Conservation (phyloP, 2,888 invertebrate species). For the Lycaena phlaeas region DNA sequence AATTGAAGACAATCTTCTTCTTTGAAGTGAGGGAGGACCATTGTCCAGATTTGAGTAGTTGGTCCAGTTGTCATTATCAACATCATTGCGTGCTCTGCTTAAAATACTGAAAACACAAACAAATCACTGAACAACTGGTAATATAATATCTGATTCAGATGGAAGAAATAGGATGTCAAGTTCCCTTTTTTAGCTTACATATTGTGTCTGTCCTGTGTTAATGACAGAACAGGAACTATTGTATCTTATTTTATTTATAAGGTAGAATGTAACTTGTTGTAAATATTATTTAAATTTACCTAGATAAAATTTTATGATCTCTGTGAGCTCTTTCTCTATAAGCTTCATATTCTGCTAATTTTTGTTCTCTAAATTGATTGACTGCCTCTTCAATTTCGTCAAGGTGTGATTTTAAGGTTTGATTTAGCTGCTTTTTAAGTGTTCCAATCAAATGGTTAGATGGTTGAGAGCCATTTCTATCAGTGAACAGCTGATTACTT, state of each 20-base stretch:
- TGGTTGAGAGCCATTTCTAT: constrained; percentile 54
- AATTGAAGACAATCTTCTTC: constrained; percentile 63
- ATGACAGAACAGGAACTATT: too few species aligned
- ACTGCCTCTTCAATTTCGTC: constrained; percentile 82
- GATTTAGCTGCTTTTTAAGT: constrained; percentile 78
- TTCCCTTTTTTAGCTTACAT: too few species aligned
- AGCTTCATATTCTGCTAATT: constrained; percentile 82
- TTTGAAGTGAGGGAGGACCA: constrained; percentile 57
- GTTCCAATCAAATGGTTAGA: constrained; percentile 71
- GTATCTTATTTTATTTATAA: too few species aligned
- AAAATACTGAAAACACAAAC: constrained; percentile 46
- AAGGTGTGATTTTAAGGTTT: constrained; percentile 79
- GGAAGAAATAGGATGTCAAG: too few species aligned
- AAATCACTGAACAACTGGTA: neutral
- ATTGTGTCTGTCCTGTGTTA: too few species aligned
- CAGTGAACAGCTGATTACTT: constrained; percentile 43
- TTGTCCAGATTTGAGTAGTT: constrained; percentile 39
- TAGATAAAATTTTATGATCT: constrained; percentile 79
- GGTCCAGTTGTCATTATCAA: constrained; percentile 37
- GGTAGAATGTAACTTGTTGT: too few species aligned
- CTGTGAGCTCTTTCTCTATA: constrained; percentile 81
- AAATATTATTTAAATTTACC: too few species aligned
- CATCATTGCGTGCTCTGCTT: constrained; percentile 42
- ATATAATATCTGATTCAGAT: too few species aligned
- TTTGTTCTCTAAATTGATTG: constrained; percentile 80